Base-by-base conservation (phyloP, 2,113 vertebrate species). In the Nerophis ophidion region DNA sequence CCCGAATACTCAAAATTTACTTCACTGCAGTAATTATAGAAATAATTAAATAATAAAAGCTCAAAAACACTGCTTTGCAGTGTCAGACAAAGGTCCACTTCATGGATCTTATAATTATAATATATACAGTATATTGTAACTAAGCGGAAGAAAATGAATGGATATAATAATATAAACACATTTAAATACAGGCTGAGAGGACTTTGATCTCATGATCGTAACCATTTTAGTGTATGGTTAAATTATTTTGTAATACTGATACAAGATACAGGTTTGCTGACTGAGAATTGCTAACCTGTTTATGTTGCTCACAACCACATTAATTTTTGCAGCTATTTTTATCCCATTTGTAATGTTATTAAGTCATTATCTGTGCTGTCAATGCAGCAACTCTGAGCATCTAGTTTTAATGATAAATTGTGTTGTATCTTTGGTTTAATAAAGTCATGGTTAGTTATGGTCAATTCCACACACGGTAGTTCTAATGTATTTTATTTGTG, bases 1-100 rank as follows among this genome's bases (percentile, higher is more conserved):
- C 33, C 44, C 48, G 67, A 70, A 72, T 60, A 58, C 71, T 58
- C 51, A 60, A 50, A 38, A 57, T 52, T 58, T 46, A 72, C 55
- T 80, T 59, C 72, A 61, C 75, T 67, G 62, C 62, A 66, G 49
- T 54, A 73, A 71, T 75, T 78, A 69, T 71, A 57, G 62, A 63
- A 70, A 70, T 58, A 51, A 47, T n/a, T 40, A 46, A 66, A 74
- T 75, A 75, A 75, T 76, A 76, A 81, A 74, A 77, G 75, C 75
- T 44, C 59, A 67, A 65, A 68, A 77, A 73, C 66, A 59, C 60
- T 63, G 68, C 51, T 70, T 74, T 64, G 56, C 57, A 64, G 26
- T 26, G 3, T 26, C 63, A 61, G 55, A 40, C 68, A 55, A 80
- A 80, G 73, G 63, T 56, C 63, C 14, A 38, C 72, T 58, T 56